A percentile compares a stretch with the other conserved stretches of the same genome.
Conservation (phyloP, 2,888 invertebrate genomes). For the Drosophila longiperda region DNA sequence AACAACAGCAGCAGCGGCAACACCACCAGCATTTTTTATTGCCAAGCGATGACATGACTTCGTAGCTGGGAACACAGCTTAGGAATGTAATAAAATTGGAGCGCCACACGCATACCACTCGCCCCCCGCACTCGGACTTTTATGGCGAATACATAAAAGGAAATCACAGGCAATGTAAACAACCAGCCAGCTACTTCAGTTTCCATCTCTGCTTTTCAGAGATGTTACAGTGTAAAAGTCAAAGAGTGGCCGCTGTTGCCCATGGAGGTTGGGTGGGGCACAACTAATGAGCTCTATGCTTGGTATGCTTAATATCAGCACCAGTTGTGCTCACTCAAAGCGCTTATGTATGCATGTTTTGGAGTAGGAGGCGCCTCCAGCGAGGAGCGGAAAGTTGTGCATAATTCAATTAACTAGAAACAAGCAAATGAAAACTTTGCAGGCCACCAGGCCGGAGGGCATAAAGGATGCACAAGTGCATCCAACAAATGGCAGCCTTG, state of each 20-base stretch:
- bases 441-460: slow-evolving; percentile 51
- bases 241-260: slow-evolving; percentile 52
- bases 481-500: slow-evolving; percentile 14
- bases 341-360: slow-evolving; percentile 64
- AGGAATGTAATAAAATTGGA: slow-evolving; percentile 73
- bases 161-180: slow-evolving; percentile 58
- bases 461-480: slow-evolving; percentile 46
- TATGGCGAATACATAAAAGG: slow-evolving; percentile 73
- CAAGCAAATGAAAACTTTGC: slow-evolving; percentile 76
- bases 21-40: slow-evolving; percentile 56
- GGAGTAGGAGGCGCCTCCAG: slow-evolving; percentile 40
- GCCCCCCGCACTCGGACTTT: slow-evolving; percentile 48
- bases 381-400: slow-evolving; percentile 70
- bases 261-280: slow-evolving; percentile 4
- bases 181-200: slow-evolving; percentile 22
- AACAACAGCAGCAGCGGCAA: slow-evolving; percentile 19
- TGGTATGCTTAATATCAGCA: slow-evolving; percentile 66
- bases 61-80: slow-evolving; percentile 55
- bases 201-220: neutral
- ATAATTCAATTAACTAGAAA: slow-evolving; percentile 79
- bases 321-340: slow-evolving; percentile 54
- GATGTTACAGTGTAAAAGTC: slow-evolving; percentile 37
- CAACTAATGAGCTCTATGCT: slow-evolving; percentile 59
- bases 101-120: slow-evolving; percentile 18
- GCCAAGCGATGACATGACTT: slow-evolving; percentile 70